These are phyloP conservation scores for Zaprionus davidi DNA, from an alignment of 1,140 invertebrate species.

Conservation along the genomic window DNA sequence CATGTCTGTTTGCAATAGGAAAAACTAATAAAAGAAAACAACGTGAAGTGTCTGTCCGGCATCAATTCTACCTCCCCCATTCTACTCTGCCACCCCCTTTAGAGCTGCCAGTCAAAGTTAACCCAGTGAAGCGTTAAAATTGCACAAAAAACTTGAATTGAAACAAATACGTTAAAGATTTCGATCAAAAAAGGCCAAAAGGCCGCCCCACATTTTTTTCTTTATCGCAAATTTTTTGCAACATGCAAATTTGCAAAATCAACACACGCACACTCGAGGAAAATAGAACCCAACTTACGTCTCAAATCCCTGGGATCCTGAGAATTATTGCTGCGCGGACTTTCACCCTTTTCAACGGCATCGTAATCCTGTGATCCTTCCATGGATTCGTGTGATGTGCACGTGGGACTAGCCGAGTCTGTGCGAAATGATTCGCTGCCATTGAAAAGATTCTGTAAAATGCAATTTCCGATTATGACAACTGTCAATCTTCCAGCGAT, in stretches of 20 bases:
- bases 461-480: conserved; percentile 71
- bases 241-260: conserved; percentile 72
- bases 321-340: conserved; percentile 84
- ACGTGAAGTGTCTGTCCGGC: neutral
- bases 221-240: conserved; percentile 70
- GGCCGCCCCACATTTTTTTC: conserved; percentile 25
- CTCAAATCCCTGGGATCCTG: conserved; percentile 84
- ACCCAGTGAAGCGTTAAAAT: conserved; percentile 82
- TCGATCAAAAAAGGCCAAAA: conserved; percentile 63
- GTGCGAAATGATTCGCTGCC: conserved; percentile 84
- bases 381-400: conserved; percentile 84
- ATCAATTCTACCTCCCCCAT: neutral
- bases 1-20: conserved; percentile 13
- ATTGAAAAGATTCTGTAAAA: conserved; percentile 81
- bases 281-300: conserved; percentile 73
- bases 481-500: conserved; percentile 66
- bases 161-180: conserved; percentile 78
- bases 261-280: conserved; percentile 20
- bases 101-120: conserved; percentile 76
- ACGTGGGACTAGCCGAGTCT: conserved; percentile 83
- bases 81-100: conserved; percentile 14
- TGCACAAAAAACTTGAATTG: conserved; percentile 74
- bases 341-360: conserved; percentile 84
- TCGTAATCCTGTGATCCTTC: conserved; percentile 84
- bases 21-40: conserved; percentile 48